These are phyloP conservation scores for Latheticus oryzae DNA, from an alignment of 2,888 invertebrate species.

Conservation along the genomic window DNA sequence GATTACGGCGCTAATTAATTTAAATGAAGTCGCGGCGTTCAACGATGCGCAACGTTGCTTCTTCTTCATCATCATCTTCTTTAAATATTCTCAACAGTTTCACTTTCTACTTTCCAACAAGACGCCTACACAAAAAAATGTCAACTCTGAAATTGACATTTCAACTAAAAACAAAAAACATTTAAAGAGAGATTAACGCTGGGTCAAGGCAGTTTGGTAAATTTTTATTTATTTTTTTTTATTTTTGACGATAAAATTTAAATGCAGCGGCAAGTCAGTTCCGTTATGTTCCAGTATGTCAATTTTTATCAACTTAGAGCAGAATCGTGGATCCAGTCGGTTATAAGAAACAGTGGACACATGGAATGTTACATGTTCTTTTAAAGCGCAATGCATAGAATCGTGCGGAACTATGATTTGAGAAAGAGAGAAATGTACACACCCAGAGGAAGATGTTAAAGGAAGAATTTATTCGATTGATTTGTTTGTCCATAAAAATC, in stretches of 20 bases:
- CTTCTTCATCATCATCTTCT: conserved; percentile 8
- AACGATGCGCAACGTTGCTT: conserved; percentile 6
- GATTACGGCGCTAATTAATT: conserved; percentile 23
- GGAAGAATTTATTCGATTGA: neutral
- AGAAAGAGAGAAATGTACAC: conserved; percentile 10
- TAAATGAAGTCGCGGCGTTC: conserved; percentile 6
- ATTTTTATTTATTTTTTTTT: conserved; percentile 34
- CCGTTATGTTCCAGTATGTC: conserved; percentile 45
- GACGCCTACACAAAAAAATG: conserved; percentile 7
- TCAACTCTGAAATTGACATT: conserved; percentile 1
- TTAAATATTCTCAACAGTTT: conserved; percentile 10
- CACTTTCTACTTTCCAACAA: conserved; percentile 22
- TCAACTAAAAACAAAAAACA: conserved; percentile 1
- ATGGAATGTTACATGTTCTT: conserved; percentile 39
- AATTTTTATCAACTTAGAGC: conserved; percentile 41
- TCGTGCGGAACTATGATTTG: conserved; percentile 38
- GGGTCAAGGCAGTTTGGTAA: conserved; percentile 33
- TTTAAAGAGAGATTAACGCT: conserved; percentile 3
- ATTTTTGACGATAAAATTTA: conserved; percentile 34
- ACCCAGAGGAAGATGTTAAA: conserved; percentile 20
- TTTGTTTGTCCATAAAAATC: neutral
- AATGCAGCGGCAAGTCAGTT: conserved; percentile 28
- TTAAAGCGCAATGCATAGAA: conserved; percentile 32
- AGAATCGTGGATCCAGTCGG: conserved; percentile 43
- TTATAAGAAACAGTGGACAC: conserved; percentile 40